Evolutionary conservation across 2,797 vertebrate species (phyloP).

Genomic region (Yasuhikotakia modesta): DNA sequence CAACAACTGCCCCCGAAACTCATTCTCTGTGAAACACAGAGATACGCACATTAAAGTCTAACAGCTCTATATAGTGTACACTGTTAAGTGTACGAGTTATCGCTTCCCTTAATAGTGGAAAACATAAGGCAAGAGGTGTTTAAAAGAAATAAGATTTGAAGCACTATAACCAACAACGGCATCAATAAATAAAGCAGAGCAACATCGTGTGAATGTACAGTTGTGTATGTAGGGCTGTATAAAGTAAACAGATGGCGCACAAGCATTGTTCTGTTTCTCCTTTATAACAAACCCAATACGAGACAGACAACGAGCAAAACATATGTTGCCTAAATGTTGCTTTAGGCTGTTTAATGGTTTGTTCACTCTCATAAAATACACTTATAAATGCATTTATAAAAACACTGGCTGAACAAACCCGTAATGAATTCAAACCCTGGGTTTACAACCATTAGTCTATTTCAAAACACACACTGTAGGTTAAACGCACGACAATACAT

Average conservation of each 20-base stretch:
- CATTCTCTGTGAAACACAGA: slow-evolving; percentile 79
- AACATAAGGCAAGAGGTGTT: not conserved
- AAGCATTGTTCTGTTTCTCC: slow-evolving; percentile 39
- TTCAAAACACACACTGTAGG: not conserved
- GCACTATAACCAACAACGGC: not conserved
- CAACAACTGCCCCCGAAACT: slow-evolving; percentile 86
- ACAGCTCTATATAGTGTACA: slow-evolving; percentile 10
- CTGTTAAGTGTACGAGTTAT: not conserved
- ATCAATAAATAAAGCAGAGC: not conserved
- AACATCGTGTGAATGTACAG: not conserved
- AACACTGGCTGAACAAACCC: slow-evolving; percentile 7
- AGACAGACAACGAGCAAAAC: slow-evolving; percentile 15
- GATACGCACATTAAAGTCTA: not conserved
- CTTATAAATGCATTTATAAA: not conserved
- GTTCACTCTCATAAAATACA: not conserved
- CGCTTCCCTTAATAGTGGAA: not conserved
- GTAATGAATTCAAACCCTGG: not conserved
- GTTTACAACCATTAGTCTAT: not conserved
- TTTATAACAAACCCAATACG: slow-evolving; percentile 25
- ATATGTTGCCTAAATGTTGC: slow-evolving; percentile 33
- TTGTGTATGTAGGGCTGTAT: slow-evolving; percentile 18
- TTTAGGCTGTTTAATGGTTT: slow-evolving; percentile 10
- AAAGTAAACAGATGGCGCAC: slow-evolving; percentile 44
- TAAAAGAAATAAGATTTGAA: not conserved
- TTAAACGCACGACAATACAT: not conserved